Evolutionary conservation across 2,113 vertebrate species (phyloP).

Genomic region (Boulengeromyrus knoepffleri): DNA sequence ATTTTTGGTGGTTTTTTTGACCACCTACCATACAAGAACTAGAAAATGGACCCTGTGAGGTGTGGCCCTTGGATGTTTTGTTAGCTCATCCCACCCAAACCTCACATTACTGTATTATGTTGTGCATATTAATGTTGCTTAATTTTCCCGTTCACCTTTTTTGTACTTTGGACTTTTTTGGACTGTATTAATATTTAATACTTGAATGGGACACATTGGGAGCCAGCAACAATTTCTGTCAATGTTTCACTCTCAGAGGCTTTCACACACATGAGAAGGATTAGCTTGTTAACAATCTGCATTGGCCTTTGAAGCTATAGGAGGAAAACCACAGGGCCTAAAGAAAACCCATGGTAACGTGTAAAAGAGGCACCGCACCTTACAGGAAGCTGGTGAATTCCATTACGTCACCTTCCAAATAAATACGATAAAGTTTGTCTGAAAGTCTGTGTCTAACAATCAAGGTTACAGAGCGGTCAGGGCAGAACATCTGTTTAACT

Average conservation of each 20-base stretch:
- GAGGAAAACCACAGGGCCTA: constrained; percentile 29
- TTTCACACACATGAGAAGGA: constrained; percentile 49
- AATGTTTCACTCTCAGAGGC: constrained; percentile 27
- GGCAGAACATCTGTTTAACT: neutral
- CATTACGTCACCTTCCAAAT: constrained; percentile 50
- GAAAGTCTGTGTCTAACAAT: constrained; percentile 23
- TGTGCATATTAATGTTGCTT: constrained; percentile 9
- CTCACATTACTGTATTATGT: neutral
- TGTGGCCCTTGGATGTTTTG: too few species aligned
- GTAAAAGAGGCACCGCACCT: constrained; percentile 30
- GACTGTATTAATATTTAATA: constrained; percentile 49
- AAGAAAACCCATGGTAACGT: neutral
- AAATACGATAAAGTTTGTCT: constrained; percentile 32
- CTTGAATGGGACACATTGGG: constrained; percentile 51
- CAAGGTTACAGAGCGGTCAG: constrained; percentile 24
- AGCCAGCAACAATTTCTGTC: constrained; percentile 26
- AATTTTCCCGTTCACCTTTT: neutral
- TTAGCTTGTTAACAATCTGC: constrained; percentile 41
- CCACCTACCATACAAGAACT: neutral
- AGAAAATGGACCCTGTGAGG: neutral
- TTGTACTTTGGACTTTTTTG: constrained; percentile 19
- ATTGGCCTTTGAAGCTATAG: constrained; percentile 46
- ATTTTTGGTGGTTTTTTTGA: neutral
- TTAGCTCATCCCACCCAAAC: neutral
- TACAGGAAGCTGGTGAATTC: constrained; percentile 44